These are phyloP conservation scores for Botia kubotai DNA, from an alignment of 2,797 vertebrate species.

Conservation along the genomic window DNA sequence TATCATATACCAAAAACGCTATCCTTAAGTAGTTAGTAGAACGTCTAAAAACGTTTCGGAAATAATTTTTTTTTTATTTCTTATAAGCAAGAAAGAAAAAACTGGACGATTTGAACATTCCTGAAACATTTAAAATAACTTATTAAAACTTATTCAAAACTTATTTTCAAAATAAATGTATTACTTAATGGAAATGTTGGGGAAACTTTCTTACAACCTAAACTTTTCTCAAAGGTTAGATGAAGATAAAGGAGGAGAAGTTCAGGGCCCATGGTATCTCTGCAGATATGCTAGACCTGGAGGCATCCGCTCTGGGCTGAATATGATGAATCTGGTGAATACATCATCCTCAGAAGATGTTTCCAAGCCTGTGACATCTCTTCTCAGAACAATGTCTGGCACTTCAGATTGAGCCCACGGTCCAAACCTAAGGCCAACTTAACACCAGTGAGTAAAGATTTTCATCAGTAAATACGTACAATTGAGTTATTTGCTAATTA, in stretches of 20 bases:
- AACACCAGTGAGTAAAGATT: neutral
- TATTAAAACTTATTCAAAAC: no score
- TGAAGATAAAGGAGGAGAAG: conserved; percentile 24
- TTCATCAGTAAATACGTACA: neutral
- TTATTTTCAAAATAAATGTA: no score
- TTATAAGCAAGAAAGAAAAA: no score
- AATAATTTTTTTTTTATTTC: no score
- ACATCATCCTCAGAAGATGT: conserved; percentile 49
- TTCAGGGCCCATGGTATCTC: conserved; percentile 50
- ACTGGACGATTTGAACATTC: no score
- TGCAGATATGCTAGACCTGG: conserved; percentile 46
- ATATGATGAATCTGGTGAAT: conserved; percentile 55
- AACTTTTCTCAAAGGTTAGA: conserved; percentile 13
- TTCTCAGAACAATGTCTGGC: conserved; percentile 47
- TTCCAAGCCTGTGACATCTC: conserved; percentile 51
- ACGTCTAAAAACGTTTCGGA: no score
- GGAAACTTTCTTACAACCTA: no score
- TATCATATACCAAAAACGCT: no score
- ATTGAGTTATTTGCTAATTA: neutral
- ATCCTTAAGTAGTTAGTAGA: no score
- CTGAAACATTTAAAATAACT: no score
- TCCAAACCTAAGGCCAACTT: neutral
- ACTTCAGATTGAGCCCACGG: neutral
- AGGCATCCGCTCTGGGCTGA: conserved; percentile 55
- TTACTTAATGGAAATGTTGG: no score